Base-by-base conservation (phyloP, 2,888 invertebrate species). In the Volucella bombylans region DNA sequence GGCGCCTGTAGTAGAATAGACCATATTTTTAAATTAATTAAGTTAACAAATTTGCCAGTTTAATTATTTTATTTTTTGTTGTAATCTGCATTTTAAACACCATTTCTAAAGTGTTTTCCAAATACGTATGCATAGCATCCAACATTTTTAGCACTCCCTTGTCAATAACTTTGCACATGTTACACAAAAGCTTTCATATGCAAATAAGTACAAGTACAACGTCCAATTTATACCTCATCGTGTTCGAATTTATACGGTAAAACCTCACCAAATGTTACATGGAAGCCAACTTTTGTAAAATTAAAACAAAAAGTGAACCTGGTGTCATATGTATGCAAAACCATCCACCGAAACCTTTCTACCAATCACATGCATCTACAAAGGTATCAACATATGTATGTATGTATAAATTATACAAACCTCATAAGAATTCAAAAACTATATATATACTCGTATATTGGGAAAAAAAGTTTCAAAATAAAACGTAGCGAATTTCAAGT, bases 271-370 rank as follows among this genome's bases (percentile, higher is more conserved):
- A 79, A 80, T 74, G 69, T 80, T 74, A 54, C 83, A 71, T 67
- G 71, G 61, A 59, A 76, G 54, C 79, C 45, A 73, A 72, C 52
- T 80, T 83, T 79, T 41, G 47, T 65, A 31, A 83, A 83, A 83
- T 83, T 83, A 83, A 83, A 83, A 79, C 80, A 74, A 80, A 83
- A 80, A 71, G 80, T 65, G 76, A 74, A 83, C 76, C 64, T 52
- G 49, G 45, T 18, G 18, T 18, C 1, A 1, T 69, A 39, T 43
- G 50, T 52, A 67, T 52, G 59, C 15, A 9, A 59, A 8, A 10
- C 2, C 49, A 3, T 0, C 49, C 49, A 12, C 49, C 4, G 6
- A 14, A 49, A 23, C 43, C 67, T 41, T 23, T 54, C 43, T 68
- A 23, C 55, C 45, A 64, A 1, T 61, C 47, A 45, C 45, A 52